Base-by-base conservation (phyloP, 2,888 invertebrate genomes). In the Mylabris sibirica region DNA sequence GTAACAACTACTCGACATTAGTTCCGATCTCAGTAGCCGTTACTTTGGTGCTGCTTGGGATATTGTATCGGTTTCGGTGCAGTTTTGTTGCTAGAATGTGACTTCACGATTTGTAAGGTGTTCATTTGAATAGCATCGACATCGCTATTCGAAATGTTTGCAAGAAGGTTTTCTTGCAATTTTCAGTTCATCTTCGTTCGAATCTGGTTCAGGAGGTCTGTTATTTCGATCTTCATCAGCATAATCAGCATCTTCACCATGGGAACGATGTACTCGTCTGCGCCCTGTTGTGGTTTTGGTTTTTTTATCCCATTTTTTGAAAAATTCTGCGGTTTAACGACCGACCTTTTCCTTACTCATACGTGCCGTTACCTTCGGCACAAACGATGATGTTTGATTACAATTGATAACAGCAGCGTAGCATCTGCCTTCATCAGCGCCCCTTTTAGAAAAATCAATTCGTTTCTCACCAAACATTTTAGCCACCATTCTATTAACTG, bases 401-500 rank as follows among this genome's bases (percentile, higher is more conserved):
- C n/a, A n/a, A n/a, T n/a, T n/a, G n/a, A n/a, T n/a, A n/a, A n/a
- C n/a, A n/a, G n/a, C n/a, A n/a, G n/a, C n/a, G 9, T 75, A 68
- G 59, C 78, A 80, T 63, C 82, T 74, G 11, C 71, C 76, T 75
- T 78, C 73, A 68, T 82, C 84, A 1, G 77, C 76, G 14, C 78
- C 67, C 65, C 69, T 75, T 64, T 72, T 60, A 8, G 77, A 59
- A 72, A 75, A 79, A 71, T 83, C 81, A 9, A 80, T 76, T 66
- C 80, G 66, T 75, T 82, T 83, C 5, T 81, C 83, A 3, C 80
- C 79, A 20, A 78, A 73, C 67, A 76, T 79, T 73, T 80, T 80
- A 5, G 79, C 77, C 5, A 81, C 75, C 6, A 79, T 70, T 17
- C 74, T 75, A 66, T 80, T 80, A 61, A 76, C 81, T 20, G 67